Conservation (phyloP, 2,113 vertebrate genomes). For the Triplophysa tibetana region DNA sequence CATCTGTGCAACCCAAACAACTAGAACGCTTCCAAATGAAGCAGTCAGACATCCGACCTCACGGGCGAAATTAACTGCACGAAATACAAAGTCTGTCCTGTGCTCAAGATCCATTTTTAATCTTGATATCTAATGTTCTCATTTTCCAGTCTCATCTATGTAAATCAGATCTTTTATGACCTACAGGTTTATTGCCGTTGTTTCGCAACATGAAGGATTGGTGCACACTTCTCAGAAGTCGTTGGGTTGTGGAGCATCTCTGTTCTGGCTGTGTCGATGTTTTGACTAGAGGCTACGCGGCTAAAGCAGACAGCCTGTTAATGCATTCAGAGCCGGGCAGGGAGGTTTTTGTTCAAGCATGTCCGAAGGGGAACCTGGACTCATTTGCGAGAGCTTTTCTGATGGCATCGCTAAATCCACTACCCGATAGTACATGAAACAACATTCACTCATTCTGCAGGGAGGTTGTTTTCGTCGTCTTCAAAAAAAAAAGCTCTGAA, state of each 20-base stretch:
- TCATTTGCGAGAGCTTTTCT: constrained; percentile 38
- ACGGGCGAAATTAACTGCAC: constrained; percentile 24
- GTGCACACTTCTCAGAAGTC: constrained; percentile 32
- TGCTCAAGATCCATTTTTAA: constrained; percentile 1
- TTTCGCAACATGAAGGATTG: constrained; percentile 37
- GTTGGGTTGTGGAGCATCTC: constrained; percentile 13
- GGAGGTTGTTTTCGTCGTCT: neutral
- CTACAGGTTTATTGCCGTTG: constrained; percentile 29
- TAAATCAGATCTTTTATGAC: constrained; percentile 39
- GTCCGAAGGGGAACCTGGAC: constrained; percentile 66
- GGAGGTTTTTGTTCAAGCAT: constrained; percentile 67
- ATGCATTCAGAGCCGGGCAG: constrained; percentile 66
- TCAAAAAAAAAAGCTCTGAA: neutral
- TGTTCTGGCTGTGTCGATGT: neutral
- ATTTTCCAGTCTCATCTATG: constrained; percentile 35
- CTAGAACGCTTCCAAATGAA: constrained; percentile 12
- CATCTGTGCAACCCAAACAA: neutral
- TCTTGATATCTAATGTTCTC: constrained; percentile 35
- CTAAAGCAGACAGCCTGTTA: constrained; percentile 73
- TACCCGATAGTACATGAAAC: neutral
- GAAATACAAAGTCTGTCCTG: constrained; percentile 21
- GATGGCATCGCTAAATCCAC: neutral
- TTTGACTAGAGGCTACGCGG: constrained; percentile 70
- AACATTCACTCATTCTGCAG: neutral
- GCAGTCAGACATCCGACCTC: constrained; percentile 7